phyloP scores from a whole-genome alignment of 35 echinoderm and acorn worm genomes.

The Eucidaris tribuloides region DNA sequence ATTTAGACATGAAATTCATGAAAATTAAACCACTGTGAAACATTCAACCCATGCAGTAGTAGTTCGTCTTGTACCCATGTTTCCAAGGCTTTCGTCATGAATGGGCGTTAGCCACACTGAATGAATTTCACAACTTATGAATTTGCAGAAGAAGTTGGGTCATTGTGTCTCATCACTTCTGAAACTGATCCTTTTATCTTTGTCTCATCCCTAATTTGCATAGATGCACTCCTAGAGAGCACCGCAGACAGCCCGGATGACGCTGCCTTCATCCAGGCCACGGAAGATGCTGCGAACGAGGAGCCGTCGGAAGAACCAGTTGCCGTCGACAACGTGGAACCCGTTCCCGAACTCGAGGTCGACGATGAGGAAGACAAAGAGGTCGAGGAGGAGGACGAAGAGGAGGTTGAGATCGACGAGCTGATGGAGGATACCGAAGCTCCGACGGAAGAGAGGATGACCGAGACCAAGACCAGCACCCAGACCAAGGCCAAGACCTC shows the following conservation, averaged over 20 bases:
- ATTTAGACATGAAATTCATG: no score
- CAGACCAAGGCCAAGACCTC: slow-evolving; percentile 20
- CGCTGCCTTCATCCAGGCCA: background rate
- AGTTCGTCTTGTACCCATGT: no score
- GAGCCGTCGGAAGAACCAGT: background rate
- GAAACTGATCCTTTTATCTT: background rate
- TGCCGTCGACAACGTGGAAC: background rate
- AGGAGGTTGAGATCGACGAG: background rate
- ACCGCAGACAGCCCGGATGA: slow-evolving; percentile 4
- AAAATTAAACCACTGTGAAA: no score
- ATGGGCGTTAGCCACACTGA: no score
- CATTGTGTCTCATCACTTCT: no score
- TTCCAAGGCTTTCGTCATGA: no score
- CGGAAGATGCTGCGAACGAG: background rate
- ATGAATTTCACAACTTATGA: no score
- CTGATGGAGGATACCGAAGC: background rate
- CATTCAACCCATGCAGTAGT: no score
- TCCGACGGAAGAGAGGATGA: background rate
- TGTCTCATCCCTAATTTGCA: background rate
- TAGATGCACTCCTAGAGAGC: slow-evolving; percentile 27
- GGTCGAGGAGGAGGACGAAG: background rate
- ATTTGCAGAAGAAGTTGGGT: no score
- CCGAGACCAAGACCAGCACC: slow-evolving; percentile 7
- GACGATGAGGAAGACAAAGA: slow-evolving; percentile 24
- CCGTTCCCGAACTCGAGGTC: background rate